Percentiles rank a stretch among this genome's conserved stretches.
These are phyloP conservation scores for Gila orcuttii DNA, from an alignment of 2,113 vertebrate species.

Conservation along the genomic window DNA sequence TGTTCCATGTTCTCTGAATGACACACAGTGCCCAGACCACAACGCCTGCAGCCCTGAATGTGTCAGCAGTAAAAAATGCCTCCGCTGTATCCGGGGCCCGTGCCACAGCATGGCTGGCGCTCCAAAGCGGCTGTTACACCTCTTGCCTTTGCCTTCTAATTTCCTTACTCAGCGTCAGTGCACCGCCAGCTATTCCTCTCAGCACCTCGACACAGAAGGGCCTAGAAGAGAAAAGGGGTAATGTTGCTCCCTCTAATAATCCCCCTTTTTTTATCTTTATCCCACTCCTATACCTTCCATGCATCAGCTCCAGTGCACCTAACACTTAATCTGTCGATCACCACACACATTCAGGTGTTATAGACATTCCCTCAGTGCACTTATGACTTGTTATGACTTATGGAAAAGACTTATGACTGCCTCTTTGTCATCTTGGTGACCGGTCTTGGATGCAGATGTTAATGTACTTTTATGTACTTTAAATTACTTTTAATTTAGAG, in stretches of 20 bases:
- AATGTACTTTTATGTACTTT: neutral
- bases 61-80: constrained; percentile 47
- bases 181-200: constrained; percentile 47
- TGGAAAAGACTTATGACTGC: neutral
- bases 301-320: neutral
- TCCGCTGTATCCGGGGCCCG: constrained; percentile 38
- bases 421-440: constrained; percentile 6
- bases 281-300: constrained; percentile 4
- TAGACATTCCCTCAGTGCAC: neutral
- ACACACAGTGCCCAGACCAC: constrained; percentile 22
- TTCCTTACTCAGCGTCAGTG: constrained; percentile 25
- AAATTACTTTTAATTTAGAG: neutral
- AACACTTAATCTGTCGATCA: constrained; percentile 12
- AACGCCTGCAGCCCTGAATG: constrained; percentile 43
- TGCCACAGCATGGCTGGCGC: constrained; percentile 19
- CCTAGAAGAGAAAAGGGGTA: neutral
- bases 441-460: neutral
- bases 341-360: constrained; percentile 1
- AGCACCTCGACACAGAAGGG: constrained; percentile 6
- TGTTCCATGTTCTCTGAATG: constrained; percentile 10
- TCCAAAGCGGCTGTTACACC: constrained; percentile 41
- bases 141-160: constrained; percentile 53
- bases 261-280: constrained; percentile 33
- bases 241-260: constrained; percentile 34
- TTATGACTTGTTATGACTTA: neutral